Percentiles rank a stretch among this genome's conserved stretches.
Conservation (phyloP, 2,113 vertebrate genomes). For the Nycticorax nycticorax region DNA sequence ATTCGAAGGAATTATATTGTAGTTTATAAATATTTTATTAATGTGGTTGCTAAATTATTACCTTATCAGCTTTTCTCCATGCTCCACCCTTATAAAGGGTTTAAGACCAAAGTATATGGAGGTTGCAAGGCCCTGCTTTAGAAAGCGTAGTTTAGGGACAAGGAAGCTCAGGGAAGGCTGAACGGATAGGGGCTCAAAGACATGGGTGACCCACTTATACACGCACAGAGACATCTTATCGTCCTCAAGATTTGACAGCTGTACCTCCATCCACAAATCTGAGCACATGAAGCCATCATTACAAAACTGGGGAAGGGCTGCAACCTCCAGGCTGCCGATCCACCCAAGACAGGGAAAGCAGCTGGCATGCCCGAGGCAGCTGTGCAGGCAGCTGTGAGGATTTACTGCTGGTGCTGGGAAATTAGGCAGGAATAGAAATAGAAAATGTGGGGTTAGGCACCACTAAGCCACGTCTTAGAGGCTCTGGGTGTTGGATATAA, state of each 20-base stretch:
- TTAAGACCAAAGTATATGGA: neutral
- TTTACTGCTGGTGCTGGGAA: neutral
- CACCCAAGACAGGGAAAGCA: neutral
- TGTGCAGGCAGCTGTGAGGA: neutral
- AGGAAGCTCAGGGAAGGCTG: neutral
- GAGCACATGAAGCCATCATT: neutral
- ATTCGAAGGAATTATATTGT: neutral
- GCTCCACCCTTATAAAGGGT: neutral
- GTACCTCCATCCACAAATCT: neutral
- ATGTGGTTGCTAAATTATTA: neutral
- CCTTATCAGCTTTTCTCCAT: neutral
- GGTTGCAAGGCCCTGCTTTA: neutral
- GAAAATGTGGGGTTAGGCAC: neutral
- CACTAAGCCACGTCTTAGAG: neutral
- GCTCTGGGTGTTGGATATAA: neutral
- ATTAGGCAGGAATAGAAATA: neutral
- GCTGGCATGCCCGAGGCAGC: neutral
- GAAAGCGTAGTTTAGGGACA: neutral
- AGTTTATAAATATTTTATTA: slow-evolving; percentile 35
- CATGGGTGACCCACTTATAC: neutral
- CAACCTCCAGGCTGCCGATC: neutral
- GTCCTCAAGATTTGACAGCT: neutral
- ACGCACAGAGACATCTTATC: fast-evolving
- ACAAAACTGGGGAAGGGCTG: neutral
- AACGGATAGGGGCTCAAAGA: neutral